Percentiles rank a stretch among this genome's conserved stretches.
phyloP scores from a whole-genome alignment of 2,888 invertebrate species.

The Colletes collaris region DNA sequence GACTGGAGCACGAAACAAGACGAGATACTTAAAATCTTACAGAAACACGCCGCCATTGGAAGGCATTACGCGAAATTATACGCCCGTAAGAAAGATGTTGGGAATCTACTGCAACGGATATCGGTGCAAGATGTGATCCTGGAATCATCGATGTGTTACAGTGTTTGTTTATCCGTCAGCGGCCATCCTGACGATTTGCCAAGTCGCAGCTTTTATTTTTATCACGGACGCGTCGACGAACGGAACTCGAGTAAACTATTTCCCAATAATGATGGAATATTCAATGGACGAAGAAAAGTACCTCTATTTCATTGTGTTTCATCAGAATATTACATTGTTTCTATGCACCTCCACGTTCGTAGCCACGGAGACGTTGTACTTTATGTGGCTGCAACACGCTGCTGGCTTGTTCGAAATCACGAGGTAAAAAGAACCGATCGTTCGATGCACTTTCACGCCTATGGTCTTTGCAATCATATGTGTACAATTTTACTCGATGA shows the following conservation, averaged over 20 bases:
- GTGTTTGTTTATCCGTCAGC: conserved; percentile 7
- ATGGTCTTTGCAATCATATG: no score
- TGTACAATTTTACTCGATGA: no score
- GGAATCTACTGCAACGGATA: background rate
- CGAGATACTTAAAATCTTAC: background rate
- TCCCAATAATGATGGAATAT: background rate
- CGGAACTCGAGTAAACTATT: background rate
- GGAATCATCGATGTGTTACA: background rate
- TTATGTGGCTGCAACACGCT: background rate
- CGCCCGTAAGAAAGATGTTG: background rate
- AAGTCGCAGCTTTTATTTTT: background rate
- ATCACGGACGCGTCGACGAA: background rate
- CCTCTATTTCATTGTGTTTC: background rate
- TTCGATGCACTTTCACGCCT: no score
- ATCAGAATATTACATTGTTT: background rate
- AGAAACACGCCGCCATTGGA: background rate
- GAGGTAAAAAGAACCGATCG: no score
- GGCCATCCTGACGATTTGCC: background rate
- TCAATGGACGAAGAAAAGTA: background rate
- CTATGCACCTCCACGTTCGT: background rate
- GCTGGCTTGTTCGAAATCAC: no score
- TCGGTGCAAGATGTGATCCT: background rate
- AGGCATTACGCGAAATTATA: background rate
- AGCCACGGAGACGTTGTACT: no score
- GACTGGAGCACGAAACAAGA: conserved; percentile 1